Conservation (phyloP, 2,888 invertebrate species). For the Strigamia crassipes region DNA sequence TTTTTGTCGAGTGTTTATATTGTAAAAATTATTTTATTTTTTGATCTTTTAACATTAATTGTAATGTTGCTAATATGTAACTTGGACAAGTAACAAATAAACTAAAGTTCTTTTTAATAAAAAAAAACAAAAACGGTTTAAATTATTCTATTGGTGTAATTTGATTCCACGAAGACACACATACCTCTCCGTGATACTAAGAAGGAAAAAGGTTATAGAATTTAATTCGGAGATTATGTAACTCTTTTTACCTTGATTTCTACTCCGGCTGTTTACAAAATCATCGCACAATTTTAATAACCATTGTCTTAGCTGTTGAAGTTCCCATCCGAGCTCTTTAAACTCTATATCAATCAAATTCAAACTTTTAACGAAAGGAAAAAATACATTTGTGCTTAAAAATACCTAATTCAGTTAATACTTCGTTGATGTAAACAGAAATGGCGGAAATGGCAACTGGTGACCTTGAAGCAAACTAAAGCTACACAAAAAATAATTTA, state of each 20-base stretch:
- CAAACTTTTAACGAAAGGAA: not conserved
- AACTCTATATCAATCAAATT: not conserved
- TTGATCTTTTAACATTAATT: not conserved
- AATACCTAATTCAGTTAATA: not conserved
- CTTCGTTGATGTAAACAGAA: not conserved
- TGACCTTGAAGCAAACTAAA: not conserved
- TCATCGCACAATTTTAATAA: not conserved
- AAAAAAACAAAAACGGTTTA: not conserved
- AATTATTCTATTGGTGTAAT: not conserved
- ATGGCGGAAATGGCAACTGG: conserved; percentile 28
- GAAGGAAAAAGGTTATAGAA: not conserved
- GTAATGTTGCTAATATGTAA: conserved; percentile 5
- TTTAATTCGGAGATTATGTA: not conserved
- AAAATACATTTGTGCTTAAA: no score
- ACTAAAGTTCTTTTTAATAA: not conserved
- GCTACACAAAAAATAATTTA: not conserved
- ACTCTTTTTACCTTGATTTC: not conserved
- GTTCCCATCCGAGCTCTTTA: not conserved
- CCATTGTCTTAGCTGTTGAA: not conserved
- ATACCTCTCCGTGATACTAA: conserved; percentile 46
- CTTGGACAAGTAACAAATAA: not conserved
- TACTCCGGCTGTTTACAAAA: not conserved
- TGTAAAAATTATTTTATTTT: conserved; percentile 6
- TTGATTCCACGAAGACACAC: conserved; percentile 46
- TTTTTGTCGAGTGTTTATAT: not conserved